Conservation (phyloP, 2,113 vertebrate genomes). For the Varanus salvator region DNA sequence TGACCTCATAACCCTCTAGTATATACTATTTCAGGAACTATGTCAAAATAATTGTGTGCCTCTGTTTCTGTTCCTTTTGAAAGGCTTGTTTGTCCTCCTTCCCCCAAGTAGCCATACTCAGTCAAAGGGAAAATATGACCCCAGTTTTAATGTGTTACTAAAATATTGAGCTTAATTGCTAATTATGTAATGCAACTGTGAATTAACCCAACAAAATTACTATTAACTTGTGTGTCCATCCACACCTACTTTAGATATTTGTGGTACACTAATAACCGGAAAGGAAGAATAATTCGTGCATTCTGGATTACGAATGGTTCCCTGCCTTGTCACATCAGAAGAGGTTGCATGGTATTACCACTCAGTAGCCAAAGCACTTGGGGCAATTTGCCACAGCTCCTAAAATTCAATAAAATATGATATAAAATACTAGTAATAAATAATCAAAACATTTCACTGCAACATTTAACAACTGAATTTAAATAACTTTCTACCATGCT, state of each 20-base stretch:
- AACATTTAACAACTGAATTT: too few species aligned
- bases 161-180: background rate
- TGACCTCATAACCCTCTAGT: slow-evolving; percentile 53
- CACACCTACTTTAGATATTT: background rate
- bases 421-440: too few species aligned
- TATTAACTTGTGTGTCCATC: background rate
- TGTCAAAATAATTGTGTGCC: slow-evolving; percentile 27
- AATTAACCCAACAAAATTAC: background rate
- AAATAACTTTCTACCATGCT: background rate
- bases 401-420: too few species aligned
- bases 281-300: background rate
- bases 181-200: background rate
- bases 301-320: background rate
- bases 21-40: slow-evolving; percentile 59
- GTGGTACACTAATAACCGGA: background rate
- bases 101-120: background rate
- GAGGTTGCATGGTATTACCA: background rate
- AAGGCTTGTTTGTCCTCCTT: slow-evolving; percentile 48
- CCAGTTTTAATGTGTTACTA: background rate
- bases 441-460: too few species aligned
- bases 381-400: too few species aligned
- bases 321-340: background rate
- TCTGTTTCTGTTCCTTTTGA: slow-evolving; percentile 51
- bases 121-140: fast-evolving
- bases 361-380: too few species aligned